These are phyloP conservation scores for Perdita meconis DNA, from an alignment of 2,888 invertebrate species.

Conservation along the genomic window DNA sequence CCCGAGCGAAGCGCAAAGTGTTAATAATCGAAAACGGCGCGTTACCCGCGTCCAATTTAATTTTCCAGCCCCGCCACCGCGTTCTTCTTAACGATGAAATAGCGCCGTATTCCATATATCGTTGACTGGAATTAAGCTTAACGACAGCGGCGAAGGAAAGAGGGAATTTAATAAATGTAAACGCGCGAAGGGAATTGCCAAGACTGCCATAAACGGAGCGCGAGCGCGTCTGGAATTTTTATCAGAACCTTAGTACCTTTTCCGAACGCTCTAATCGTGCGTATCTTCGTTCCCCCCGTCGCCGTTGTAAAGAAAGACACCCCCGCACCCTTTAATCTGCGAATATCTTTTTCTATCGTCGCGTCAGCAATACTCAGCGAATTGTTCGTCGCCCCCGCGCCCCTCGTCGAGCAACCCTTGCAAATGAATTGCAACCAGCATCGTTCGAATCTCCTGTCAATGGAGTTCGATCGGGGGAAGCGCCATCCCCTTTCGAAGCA, in stretches of 20 bases:
- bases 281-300: background rate
- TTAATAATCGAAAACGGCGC: too few relatives aligned
- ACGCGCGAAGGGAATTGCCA: constrained; percentile 24
- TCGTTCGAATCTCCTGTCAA: too few relatives aligned
- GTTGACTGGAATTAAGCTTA: background rate
- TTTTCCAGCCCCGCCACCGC: background rate
- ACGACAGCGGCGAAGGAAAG: background rate
- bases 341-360: constrained; percentile 25
- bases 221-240: constrained; percentile 33
- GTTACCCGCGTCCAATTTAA: background rate
- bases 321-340: constrained; percentile 8
- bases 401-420: too few relatives aligned
- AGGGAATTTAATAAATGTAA: constrained; percentile 18
- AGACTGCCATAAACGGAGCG: constrained; percentile 9
- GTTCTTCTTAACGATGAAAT: background rate
- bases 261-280: constrained; percentile 30
- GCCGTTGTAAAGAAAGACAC: background rate
- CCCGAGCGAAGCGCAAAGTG: too few relatives aligned
- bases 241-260: constrained; percentile 26
- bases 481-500: background rate
- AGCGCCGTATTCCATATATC: background rate
- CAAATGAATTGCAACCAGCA: too few relatives aligned
- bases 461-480: too few relatives aligned
- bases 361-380: constrained; percentile 14
- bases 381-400: too few relatives aligned